phyloP scores from a whole-genome alignment of 1,140 invertebrate genomes.

The Pogonomyrmex barbatus region DNA sequence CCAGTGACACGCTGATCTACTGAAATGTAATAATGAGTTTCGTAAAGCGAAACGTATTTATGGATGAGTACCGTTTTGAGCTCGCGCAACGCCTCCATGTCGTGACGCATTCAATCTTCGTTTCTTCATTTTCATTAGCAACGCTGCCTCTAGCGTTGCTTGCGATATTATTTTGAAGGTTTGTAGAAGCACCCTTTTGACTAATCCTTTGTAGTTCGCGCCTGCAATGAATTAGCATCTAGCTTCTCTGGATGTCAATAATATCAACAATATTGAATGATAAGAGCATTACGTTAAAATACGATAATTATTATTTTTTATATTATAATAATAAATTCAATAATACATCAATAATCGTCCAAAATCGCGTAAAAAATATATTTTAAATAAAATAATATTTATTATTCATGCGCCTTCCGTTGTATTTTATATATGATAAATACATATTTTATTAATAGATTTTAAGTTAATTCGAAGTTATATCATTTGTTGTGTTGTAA shows the following conservation, averaged over 20 bases:
- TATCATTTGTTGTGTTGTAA: slow-evolving; percentile 17
- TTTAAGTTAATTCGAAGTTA: neutral
- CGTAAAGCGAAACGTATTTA: slow-evolving; percentile 44
- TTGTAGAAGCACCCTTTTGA: slow-evolving; percentile 37
- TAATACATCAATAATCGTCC: neutral
- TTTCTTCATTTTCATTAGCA: slow-evolving; percentile 60
- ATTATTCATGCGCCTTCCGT: too few species aligned
- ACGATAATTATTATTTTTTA: neutral
- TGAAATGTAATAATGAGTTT: slow-evolving; percentile 37
- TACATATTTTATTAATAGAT: neutral
- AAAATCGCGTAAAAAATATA: neutral
- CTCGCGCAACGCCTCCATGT: neutral
- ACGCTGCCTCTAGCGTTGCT: slow-evolving; percentile 39
- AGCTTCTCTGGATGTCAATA: slow-evolving; percentile 1
- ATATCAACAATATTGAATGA: neutral
- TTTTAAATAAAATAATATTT: neutral
- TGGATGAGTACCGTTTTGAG: slow-evolving; percentile 36
- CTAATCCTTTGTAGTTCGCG: slow-evolving; percentile 40
- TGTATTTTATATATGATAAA: neutral
- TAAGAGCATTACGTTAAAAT: neutral
- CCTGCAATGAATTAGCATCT: slow-evolving; percentile 2
- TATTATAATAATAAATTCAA: neutral
- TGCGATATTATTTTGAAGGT: slow-evolving; percentile 13
- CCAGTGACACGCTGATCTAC: slow-evolving; percentile 58
- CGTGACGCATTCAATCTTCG: slow-evolving; percentile 44